Conservation (phyloP, 1,140 invertebrate genomes). For the Trichoplusia ni region DNA sequence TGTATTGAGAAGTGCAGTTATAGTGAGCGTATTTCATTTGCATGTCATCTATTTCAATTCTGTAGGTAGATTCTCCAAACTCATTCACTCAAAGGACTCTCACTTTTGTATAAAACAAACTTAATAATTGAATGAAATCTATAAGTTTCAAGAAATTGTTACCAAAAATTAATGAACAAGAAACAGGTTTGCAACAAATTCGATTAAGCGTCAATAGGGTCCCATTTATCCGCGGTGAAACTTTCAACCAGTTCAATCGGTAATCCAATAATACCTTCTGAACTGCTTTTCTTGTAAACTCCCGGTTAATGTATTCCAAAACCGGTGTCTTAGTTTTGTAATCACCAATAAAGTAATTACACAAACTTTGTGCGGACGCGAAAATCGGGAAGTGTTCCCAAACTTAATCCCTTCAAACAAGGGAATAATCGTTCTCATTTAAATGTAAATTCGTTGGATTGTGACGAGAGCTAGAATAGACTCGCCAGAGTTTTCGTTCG, state of each 20-base stretch:
- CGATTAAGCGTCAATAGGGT: slow-evolving; percentile 21
- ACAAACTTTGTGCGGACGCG: slow-evolving; percentile 39
- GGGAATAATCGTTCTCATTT: slow-evolving; percentile 64
- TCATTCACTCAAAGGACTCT: not conserved
- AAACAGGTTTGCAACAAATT: slow-evolving; percentile 18
- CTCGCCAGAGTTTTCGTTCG: slow-evolving; percentile 46
- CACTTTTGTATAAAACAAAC: not conserved
- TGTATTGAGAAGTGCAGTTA: too few species aligned
- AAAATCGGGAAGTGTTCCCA: slow-evolving; percentile 43
- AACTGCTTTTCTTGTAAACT: slow-evolving; percentile 30
- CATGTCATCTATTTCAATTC: not conserved
- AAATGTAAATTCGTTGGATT: slow-evolving; percentile 61
- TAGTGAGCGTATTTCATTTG: too few species aligned
- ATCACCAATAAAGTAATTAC: slow-evolving; percentile 48
- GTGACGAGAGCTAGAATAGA: slow-evolving; percentile 45
- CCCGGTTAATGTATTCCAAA: slow-evolving; percentile 36
- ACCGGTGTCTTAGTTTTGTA: slow-evolving; percentile 36
- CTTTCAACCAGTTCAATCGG: slow-evolving; percentile 20
- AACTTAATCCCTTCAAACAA: slow-evolving; percentile 64
- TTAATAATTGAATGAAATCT: not conserved
- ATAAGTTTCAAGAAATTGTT: not conserved
- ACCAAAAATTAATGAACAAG: slow-evolving; percentile 13
- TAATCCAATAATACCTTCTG: slow-evolving; percentile 21
- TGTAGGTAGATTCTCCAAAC: not conserved
- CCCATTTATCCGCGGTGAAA: slow-evolving; percentile 7